phyloP scores from a whole-genome alignment of 2,113 vertebrate species.

The Aix galericulata region DNA sequence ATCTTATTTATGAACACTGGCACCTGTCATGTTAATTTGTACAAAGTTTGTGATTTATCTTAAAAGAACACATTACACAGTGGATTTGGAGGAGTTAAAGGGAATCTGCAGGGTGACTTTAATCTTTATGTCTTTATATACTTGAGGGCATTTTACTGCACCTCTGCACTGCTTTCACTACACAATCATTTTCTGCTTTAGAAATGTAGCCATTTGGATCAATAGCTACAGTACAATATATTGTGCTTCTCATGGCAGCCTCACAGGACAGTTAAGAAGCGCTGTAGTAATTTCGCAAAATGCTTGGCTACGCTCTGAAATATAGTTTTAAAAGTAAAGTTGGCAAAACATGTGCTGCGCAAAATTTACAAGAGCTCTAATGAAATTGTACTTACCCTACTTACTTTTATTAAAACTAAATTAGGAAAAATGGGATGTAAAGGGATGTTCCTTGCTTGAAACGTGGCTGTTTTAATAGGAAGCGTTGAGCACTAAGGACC shows the following conservation, averaged over 20 bases:
- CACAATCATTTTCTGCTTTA: slow-evolving; percentile 89
- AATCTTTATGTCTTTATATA: slow-evolving; percentile 85
- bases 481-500: neutral
- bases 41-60: slow-evolving; percentile 71
- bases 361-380: slow-evolving; percentile 51
- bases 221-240: slow-evolving; percentile 84
- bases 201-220: slow-evolving; percentile 87
- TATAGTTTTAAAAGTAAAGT: slow-evolving; percentile 43
- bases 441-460: slow-evolving; percentile 40
- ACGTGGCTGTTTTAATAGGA: slow-evolving; percentile 36
- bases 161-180: slow-evolving; percentile 80
- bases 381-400: slow-evolving; percentile 49
- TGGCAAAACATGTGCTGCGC: slow-evolving; percentile 11
- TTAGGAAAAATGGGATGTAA: slow-evolving; percentile 52
- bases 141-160: slow-evolving; percentile 82
- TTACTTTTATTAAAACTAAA: slow-evolving; percentile 62
- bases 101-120: slow-evolving; percentile 80
- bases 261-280: slow-evolving; percentile 70
- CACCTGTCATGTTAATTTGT: slow-evolving; percentile 72
- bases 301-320: slow-evolving; percentile 20
- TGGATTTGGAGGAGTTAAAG: slow-evolving; percentile 80
- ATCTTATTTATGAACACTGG: slow-evolving; percentile 61
- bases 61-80: slow-evolving; percentile 72
- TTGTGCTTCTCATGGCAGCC: slow-evolving; percentile 78
- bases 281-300: slow-evolving; percentile 26